A percentile compares a stretch with the other conserved stretches of the same genome.
Conservation (phyloP, 1,140 invertebrate genomes). For the Lethocerus indicus region DNA sequence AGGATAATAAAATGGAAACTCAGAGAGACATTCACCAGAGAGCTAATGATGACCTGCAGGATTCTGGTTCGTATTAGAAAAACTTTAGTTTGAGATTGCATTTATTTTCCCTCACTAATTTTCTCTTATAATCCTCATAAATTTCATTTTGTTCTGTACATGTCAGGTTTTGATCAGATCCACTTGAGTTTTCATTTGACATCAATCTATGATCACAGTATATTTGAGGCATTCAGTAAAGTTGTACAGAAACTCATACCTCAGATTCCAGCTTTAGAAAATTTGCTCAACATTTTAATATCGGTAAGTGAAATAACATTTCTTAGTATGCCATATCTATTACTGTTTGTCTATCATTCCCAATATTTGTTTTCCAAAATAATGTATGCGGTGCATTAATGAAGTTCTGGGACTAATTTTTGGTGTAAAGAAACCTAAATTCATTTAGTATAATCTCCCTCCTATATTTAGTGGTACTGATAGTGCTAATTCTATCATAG, state of each 20-base stretch:
- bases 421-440: too few species aligned
- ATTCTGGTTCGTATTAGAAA: constrained; percentile 43
- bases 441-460: too few species aligned
- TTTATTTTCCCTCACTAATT: not conserved
- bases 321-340: too few species aligned
- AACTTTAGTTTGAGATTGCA: not conserved
- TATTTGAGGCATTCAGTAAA: constrained; percentile 99
- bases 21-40: constrained; percentile 95
- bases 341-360: too few species aligned
- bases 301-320: constrained; percentile 58
- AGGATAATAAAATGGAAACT: constrained; percentile 97
- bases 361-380: constrained; percentile 33
- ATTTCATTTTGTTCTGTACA: constrained; percentile 12
- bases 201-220: constrained; percentile 99
- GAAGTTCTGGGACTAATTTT: too few species aligned
- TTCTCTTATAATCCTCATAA: not conserved
- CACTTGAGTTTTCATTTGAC: constrained; percentile 93
- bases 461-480: too few species aligned
- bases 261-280: constrained; percentile 91
- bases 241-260: constrained; percentile 98
- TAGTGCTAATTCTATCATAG: too few species aligned
- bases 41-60: constrained; percentile 84
- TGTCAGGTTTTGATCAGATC: constrained; percentile 56
- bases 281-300: constrained; percentile 97
- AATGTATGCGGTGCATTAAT: too few species aligned